Conservation (phyloP, 2,797 vertebrate genomes). For the Muraenolepis orangiensis region DNA sequence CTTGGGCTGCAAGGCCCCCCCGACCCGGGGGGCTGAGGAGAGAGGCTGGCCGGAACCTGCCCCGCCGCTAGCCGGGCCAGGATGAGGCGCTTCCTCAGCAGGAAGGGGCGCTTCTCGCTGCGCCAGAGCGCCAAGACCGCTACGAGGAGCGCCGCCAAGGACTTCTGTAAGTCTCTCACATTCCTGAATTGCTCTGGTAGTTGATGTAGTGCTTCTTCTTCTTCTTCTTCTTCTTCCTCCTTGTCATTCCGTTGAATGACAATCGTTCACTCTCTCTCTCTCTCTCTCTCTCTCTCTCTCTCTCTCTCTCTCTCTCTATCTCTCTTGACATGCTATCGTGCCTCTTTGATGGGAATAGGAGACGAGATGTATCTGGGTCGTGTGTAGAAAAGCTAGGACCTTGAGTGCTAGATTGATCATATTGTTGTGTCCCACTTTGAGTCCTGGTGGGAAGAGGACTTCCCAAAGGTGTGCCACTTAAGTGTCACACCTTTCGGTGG, state of each 20-base stretch:
- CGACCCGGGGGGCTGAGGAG: conserved; percentile 44
- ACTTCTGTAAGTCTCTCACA: conserved; percentile 82
- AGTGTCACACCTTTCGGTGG: too few relatives aligned
- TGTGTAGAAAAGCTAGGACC: not conserved
- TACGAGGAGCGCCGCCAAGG: conserved; percentile 72
- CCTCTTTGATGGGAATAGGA: not conserved
- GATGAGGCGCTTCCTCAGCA: conserved; percentile 71
- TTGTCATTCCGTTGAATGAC: too few relatives aligned
- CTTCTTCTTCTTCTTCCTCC: too few relatives aligned
- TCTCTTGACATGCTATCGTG: not conserved
- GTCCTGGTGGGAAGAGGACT: not conserved
- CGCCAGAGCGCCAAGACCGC: conserved; percentile 69
- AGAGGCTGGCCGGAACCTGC: conserved; percentile 71
- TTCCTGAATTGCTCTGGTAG: not conserved
- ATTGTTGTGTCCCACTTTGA: not conserved
- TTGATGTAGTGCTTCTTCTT: not conserved
- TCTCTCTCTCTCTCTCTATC: not conserved
- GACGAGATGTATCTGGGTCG: not conserved
- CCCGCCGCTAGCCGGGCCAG: conserved; percentile 70
- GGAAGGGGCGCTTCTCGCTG: conserved; percentile 70
- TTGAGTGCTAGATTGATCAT: not conserved
- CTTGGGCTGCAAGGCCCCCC: conserved; percentile 53
- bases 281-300: not conserved
- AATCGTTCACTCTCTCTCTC: not conserved
- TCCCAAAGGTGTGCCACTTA: too few relatives aligned